Evolutionary conservation across 2,888 invertebrate species (phyloP), one percentile per base, ranked within the genome.

Genomic region (Brenthis daphne): DNA sequence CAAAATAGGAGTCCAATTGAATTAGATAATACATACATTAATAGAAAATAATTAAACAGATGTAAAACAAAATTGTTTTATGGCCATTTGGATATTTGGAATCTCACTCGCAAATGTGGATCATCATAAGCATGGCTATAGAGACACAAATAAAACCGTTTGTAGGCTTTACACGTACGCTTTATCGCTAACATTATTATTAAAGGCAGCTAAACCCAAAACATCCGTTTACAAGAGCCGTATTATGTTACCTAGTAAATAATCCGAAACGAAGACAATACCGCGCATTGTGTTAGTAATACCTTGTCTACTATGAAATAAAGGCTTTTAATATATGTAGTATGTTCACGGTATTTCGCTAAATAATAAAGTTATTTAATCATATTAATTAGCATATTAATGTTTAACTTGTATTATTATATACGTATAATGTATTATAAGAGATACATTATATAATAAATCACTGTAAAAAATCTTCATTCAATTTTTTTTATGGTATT

Each of bases 181-280:
- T 71, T 71, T 71, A 69, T 69, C 66, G 69, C 69, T 57, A 57
- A 71, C 65, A 69, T 69, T 69, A 69, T 67, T 68, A 71, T 71
- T 69, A 69, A 64, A 67, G 69, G 66, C 71, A 48, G 69, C 66
- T 71, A 61, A 67, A 71, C 69, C 66, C 60, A 56, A 64, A 71
- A 71, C 66, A 71, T 56, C 60, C 66, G 69, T 66, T 69, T 69
- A 69, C 69, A 65, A 69, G 65, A 65, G 65, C 69, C 61, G 65
- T 65, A 69, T 69, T 69, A 69, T 69, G 69, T 69, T 69, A 69
- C 69, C 69, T 65, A 65, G 65, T 69, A 69, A 69, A 69, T 69
- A 69, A 65, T 65, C 65, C 65, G 65, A 63, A 69, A 67, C 61
- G 65, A 65, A 69, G 69, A 69, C 69, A 69, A 69, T 66, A 66